A percentile compares a stretch with the other conserved stretches of the same genome.
These are phyloP conservation scores for Lasioglossum albipes DNA, from an alignment of 1,140 invertebrate genomes.

Conservation along the genomic window DNA sequence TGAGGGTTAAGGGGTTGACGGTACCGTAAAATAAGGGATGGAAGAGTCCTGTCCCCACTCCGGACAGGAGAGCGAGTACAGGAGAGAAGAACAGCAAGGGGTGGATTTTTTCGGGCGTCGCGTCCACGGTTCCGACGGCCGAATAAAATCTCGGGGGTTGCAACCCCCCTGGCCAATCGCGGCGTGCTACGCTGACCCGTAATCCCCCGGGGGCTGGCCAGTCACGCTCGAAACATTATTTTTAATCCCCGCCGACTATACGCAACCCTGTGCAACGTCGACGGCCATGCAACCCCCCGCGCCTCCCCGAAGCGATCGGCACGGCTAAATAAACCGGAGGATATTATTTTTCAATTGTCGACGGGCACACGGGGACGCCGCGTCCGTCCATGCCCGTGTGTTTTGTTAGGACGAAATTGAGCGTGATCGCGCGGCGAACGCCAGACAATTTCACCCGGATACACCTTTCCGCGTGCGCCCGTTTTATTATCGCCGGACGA, in stretches of 20 bases:
- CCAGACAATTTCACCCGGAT: neutral
- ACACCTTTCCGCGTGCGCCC: neutral
- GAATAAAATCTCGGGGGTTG: conserved; percentile 3
- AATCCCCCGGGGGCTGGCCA: neutral
- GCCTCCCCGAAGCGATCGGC: neutral
- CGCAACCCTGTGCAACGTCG: neutral
- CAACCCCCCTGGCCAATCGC: neutral
- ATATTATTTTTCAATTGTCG: conserved; percentile 6
- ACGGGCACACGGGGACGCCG: neutral
- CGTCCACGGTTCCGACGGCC: neutral
- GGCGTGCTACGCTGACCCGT: neutral
- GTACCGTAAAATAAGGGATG: no score
- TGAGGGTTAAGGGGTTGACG: no score
- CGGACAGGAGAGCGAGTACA: no score
- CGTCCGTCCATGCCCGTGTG: neutral
- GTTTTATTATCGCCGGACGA: neutral
- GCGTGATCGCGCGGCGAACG: neutral
- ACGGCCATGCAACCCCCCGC: no score
- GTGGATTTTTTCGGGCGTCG: neutral
- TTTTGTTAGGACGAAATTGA: conserved; percentile 6
- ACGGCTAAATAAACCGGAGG: neutral
- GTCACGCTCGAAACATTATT: conserved; percentile 6
- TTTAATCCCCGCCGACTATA: neutral
- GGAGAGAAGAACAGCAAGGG: neutral
- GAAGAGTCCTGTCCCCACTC: no score